Conservation (phyloP, 2,888 invertebrate species). For the Teleiodes luculella region DNA sequence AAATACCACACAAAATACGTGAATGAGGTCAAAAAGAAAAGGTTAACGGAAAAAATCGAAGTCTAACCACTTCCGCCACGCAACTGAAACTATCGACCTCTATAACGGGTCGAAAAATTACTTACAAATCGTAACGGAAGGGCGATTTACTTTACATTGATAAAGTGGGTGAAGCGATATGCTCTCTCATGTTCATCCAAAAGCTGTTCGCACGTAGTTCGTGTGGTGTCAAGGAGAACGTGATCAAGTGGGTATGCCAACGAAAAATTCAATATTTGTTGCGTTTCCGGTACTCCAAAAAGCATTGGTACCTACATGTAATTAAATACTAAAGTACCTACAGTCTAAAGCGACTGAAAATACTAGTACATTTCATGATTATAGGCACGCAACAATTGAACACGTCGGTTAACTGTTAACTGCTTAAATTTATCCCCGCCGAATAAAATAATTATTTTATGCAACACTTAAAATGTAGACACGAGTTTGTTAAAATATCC, state of each 20-base stretch:
- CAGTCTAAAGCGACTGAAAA: too few relatives aligned
- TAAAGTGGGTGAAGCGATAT: constrained; percentile 24
- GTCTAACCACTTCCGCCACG: background rate
- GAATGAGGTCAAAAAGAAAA: constrained; percentile 20
- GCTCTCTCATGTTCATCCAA: constrained; percentile 20
- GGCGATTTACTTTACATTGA: constrained; percentile 46
- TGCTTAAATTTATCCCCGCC: too few relatives aligned
- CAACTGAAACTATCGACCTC: constrained; percentile 1
- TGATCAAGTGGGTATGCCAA: constrained; percentile 50
- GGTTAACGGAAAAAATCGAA: background rate
- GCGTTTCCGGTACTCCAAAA: constrained; percentile 1
- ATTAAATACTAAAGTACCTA: too few relatives aligned
- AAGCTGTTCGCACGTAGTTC: constrained; percentile 11
- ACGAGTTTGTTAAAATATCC: too few relatives aligned
- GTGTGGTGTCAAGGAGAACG: constrained; percentile 40
- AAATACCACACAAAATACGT: background rate
- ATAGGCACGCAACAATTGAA: too few relatives aligned
- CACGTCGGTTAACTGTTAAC: too few relatives aligned
- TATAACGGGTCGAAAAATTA: constrained; percentile 14
- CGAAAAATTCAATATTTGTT: constrained; percentile 31
- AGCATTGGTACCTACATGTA: background rate
- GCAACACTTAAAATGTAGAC: too few relatives aligned
- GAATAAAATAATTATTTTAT: too few relatives aligned
- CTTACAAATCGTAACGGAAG: constrained; percentile 23
- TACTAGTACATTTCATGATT: too few relatives aligned